Conservation (phyloP, 2,888 invertebrate genomes). For the Odontocolon sp. region DNA sequence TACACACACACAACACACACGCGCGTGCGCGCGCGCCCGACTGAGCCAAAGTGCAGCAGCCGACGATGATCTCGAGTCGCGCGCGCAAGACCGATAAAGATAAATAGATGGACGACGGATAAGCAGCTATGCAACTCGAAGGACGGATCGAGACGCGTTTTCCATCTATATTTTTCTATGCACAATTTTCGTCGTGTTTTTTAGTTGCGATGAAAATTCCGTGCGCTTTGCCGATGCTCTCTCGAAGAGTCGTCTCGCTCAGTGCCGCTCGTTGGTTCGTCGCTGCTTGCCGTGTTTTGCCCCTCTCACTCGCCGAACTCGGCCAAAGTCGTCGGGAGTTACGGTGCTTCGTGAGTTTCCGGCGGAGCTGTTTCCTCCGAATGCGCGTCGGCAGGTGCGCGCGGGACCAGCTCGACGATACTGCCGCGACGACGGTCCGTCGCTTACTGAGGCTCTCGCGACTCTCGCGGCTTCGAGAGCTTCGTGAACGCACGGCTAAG, state of each 20-base stretch:
- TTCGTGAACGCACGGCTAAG: slow-evolving; percentile 27
- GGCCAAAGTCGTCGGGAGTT: slow-evolving; percentile 35
- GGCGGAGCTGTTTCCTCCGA: slow-evolving; percentile 16
- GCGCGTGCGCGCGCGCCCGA: background rate
- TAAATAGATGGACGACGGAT: slow-evolving; percentile 6
- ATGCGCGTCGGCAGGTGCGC: slow-evolving; percentile 52
- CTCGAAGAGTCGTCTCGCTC: background rate
- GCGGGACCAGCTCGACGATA: slow-evolving; percentile 42
- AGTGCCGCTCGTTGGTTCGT: slow-evolving; percentile 13
- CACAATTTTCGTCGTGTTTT: background rate
- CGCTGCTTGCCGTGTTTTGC: slow-evolving; percentile 7
- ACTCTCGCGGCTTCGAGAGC: slow-evolving; percentile 36
- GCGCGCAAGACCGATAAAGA: background rate
- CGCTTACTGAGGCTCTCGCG: slow-evolving; percentile 70
- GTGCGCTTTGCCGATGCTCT: background rate
- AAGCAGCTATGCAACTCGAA: background rate
- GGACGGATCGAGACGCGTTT: background rate
- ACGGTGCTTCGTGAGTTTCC: slow-evolving; percentile 45
- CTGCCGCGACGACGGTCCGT: slow-evolving; percentile 70
- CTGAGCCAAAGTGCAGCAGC: slow-evolving; percentile 25
- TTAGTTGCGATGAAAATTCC: slow-evolving; percentile 8
- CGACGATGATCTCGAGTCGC: slow-evolving; percentile 24
- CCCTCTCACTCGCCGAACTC: slow-evolving; percentile 23
- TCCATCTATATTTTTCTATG: background rate
- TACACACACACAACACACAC: background rate